These are phyloP conservation scores for Drosophila ironensis DNA, from an alignment of 1,140 invertebrate genomes.

Conservation along the genomic window DNA sequence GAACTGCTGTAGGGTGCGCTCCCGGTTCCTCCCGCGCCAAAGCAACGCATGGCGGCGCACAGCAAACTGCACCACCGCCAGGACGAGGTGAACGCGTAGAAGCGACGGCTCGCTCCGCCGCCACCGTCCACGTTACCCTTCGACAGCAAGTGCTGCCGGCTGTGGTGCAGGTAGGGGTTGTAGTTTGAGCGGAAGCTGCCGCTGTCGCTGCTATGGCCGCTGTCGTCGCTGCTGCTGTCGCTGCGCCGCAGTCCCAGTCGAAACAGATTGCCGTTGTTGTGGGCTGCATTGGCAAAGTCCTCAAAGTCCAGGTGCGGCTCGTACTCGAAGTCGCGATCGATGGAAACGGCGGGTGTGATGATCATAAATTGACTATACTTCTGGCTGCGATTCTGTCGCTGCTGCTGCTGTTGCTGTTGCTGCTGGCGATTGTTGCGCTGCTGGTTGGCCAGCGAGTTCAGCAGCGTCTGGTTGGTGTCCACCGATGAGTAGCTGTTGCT, in stretches of 20 bases:
- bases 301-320: slow-evolving; percentile 70
- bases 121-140: slow-evolving; percentile 29
- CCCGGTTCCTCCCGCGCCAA: slow-evolving; percentile 59
- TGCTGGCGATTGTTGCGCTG: slow-evolving; percentile 38
- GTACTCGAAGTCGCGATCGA: slow-evolving; percentile 78
- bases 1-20: slow-evolving; percentile 71
- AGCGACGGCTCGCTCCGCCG: slow-evolving; percentile 35
- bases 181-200: slow-evolving; percentile 78
- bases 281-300: slow-evolving; percentile 67
- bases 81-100: slow-evolving; percentile 73
- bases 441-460: slow-evolving; percentile 70
- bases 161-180: slow-evolving; percentile 77
- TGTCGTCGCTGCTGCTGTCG: slow-evolving; percentile 68
- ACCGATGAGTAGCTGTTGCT: slow-evolving; percentile 77
- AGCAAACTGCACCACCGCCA: slow-evolving; percentile 80
- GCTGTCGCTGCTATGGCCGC: slow-evolving; percentile 68
- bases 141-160: slow-evolving; percentile 71
- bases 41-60: slow-evolving; percentile 81
- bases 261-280: slow-evolving; percentile 77
- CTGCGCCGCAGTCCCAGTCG: slow-evolving; percentile 65
- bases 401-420: slow-evolving; percentile 17
- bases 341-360: slow-evolving; percentile 81
- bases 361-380: slow-evolving; percentile 82
- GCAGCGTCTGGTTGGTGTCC: slow-evolving; percentile 78
- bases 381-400: slow-evolving; percentile 39